Base-by-base conservation (phyloP, 2,797 vertebrate genomes). In the Hippoglossus hippoglossus region DNA sequence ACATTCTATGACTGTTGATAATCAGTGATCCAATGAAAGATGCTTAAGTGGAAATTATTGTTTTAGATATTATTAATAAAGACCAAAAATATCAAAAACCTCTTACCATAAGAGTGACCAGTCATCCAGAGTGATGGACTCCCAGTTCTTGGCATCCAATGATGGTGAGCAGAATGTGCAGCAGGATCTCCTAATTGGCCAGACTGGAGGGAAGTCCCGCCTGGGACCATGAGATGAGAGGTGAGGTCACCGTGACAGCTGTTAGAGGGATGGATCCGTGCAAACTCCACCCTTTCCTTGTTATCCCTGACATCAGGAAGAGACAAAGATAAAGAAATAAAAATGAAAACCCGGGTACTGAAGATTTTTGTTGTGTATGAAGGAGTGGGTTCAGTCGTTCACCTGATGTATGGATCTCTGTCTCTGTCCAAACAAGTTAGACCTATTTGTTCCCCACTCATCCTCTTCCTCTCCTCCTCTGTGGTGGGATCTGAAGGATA, bases 91-190 rank as follows among this genome's bases (percentile, higher is more conserved):
- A 13, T 39, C 3, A 39, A 10, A 18, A 7, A 36, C 50, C 4
- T 92, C 93, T 91, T 80, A 99, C 98, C 96, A 28, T 98, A 99
- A 46, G 98, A 98, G 87, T 98, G 97, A 41, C 97, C 97, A 58
- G 97, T 95, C 97, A 99, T 97, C 98, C 98, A 99, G 71, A 99
- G 88, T 55, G 98, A 99, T 81, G 98, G 97, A 91, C 97, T 99
- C 90, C 96, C 96, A 67, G 96, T 98, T 79, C 97, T 96, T 88
- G 96, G 96, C 94, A 98, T 96, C 97, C 98, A 98, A 69, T 97
- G 97, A 2, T 97, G 94, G 73, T 97, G 97, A 3, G 97, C 93
- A 0, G 97, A 96, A 89, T 98, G 98, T 78, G 96, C 78, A 3
- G 95, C 76, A 0, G 96, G 95, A 84, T 97, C 97, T 50, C 95